phyloP scores from a whole-genome alignment of 2,113 vertebrate genomes.

The Bujurquina vittata region DNA sequence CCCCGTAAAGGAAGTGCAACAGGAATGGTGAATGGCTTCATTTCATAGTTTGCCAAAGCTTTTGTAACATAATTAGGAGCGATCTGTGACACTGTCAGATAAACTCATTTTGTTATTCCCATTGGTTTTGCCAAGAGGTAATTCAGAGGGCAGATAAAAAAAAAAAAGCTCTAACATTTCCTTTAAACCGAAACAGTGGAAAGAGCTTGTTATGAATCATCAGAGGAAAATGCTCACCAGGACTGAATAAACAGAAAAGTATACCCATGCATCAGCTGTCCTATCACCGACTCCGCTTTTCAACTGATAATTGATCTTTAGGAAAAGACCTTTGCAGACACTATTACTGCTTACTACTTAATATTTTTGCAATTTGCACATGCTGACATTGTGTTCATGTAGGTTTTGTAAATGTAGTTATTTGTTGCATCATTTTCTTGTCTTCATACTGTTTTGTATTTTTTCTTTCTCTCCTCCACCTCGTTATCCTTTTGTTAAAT shows the following conservation, averaged over 20 bases:
- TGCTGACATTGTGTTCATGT: neutral
- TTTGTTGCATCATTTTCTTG: neutral
- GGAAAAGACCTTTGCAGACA: neutral
- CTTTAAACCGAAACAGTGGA: neutral
- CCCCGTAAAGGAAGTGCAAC: neutral
- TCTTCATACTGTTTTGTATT: neutral
- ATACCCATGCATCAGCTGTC: neutral
- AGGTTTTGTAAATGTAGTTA: neutral
- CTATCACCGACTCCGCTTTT: neutral
- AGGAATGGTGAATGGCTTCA: neutral
- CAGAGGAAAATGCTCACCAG: neutral
- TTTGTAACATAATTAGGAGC: neutral
- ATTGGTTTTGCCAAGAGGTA: neutral
- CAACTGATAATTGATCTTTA: neutral
- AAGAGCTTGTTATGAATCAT: neutral
- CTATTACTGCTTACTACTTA: neutral
- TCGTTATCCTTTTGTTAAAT: constrained; percentile 35
- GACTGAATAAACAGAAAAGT: neutral
- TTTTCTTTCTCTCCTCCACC: neutral
- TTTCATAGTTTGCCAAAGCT: neutral
- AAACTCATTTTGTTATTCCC: neutral
- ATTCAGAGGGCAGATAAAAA: neutral
- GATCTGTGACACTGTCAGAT: neutral
- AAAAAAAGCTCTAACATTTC: neutral
- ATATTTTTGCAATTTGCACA: neutral